Base-by-base conservation (phyloP, 2,797 vertebrate genomes). In the Sebastolobus altivelis region DNA sequence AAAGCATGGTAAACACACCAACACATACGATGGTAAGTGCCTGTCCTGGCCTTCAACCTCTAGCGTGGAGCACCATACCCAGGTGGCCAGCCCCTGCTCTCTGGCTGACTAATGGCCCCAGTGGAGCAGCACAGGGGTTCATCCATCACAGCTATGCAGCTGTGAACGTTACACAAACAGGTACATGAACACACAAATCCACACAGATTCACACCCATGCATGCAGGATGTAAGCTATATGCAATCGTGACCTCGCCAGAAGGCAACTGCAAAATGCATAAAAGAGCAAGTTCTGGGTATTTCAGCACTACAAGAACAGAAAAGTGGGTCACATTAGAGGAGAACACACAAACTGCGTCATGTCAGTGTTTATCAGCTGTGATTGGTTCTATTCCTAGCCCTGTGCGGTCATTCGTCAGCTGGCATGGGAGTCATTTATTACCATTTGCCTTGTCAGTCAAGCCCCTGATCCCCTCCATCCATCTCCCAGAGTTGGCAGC, bases 61-160 rank as follows among this genome's bases (percentile, higher is more conserved):
- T 0, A 18, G n/a, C 11, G 0, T 43, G 65, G 72, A 60, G 84
- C 84, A 76, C 83, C 75, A 58, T 31, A 75, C 84, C 84, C 88
- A 77, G 88, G 86, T 90, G 91, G 87, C 71, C 88, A 69, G 80
- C 83, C 86, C 77, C 84, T 40, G 76, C 85, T 91, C 88, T 86
- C 75, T 62, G 82, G 83, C 86, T 93, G 90, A 94, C 85, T 94
- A 93, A 95, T 94, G 91, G 87, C 87, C 84, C 84, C 79, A n/a
- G 84, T 37, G 77, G 81, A 89, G 87, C 83, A 67, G 62, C 82
- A 75, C 83, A 69, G 61, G 80, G 92, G 75, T 86, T 80, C 88
- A 94, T 95, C 92, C 86, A 91, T 95, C 93, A 93, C 54, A 14
- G 72, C 70, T n/a, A 12, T 16, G 37, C 77, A 8, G 75, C 71